These are phyloP conservation scores for Siderastrea radians DNA, from an alignment of 92 coral and sea anemone species.

Conservation along the genomic window DNA sequence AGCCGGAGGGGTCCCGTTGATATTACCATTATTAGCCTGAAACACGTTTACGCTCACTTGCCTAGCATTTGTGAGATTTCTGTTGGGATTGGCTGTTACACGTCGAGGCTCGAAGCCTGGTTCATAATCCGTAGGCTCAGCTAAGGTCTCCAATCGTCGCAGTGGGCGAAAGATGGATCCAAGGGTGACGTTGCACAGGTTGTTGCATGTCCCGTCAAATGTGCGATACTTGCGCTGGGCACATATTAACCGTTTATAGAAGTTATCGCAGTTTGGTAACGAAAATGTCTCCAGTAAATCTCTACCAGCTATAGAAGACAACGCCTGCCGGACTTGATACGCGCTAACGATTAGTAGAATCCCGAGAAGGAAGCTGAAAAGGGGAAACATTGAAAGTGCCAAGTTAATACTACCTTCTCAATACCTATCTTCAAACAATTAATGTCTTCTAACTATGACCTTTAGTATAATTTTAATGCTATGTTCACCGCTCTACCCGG, in stretches of 20 bases:
- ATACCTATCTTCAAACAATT: too few relatives aligned
- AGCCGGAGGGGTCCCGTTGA: not conserved
- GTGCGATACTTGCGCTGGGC: conserved; percentile 28
- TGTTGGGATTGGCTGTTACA: not conserved
- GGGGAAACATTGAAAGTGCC: not conserved
- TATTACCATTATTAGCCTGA: not conserved
- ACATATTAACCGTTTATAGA: not conserved
- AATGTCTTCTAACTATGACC: too few relatives aligned
- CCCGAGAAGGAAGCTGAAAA: conserved; percentile 11
- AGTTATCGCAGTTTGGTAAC: not conserved
- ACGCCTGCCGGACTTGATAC: not conserved
- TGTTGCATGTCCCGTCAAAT: conserved; percentile 53
- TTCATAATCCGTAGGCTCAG: not conserved
- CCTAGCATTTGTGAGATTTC: conserved; percentile 16
- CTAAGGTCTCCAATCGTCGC: not conserved
- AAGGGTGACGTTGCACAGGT: conserved; percentile 5
- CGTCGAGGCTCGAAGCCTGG: not conserved
- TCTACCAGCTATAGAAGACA: not conserved
- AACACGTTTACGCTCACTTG: not conserved
- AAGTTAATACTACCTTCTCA: not conserved
- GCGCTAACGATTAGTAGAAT: not conserved
- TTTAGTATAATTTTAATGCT: too few relatives aligned
- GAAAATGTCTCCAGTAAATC: not conserved
- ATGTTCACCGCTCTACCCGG: too few relatives aligned
- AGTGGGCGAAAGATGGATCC: conserved; percentile 16